These are phyloP conservation scores for Dynastes tityus DNA, from an alignment of 2,888 invertebrate genomes.

Conservation along the genomic window DNA sequence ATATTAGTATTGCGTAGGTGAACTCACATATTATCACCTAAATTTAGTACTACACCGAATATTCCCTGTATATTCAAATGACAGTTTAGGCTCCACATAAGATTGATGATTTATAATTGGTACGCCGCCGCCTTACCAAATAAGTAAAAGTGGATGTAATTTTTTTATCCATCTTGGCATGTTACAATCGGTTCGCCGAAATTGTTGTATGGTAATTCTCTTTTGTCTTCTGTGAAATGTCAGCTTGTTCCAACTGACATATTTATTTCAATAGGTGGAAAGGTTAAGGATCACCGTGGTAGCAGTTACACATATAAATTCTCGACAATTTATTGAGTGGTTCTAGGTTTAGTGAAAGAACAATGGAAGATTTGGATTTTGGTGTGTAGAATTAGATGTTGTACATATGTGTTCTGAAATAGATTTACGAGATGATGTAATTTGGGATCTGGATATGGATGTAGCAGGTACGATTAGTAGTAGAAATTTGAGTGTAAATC, in stretches of 20 bases:
- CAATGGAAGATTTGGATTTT: background rate
- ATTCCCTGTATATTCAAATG: background rate
- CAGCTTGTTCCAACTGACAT: conserved; percentile 37
- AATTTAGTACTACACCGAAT: background rate
- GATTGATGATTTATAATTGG: conserved; percentile 11
- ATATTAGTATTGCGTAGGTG: no score
- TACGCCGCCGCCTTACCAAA: conserved; percentile 4
- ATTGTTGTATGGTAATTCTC: conserved; percentile 41
- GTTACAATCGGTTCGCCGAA: conserved; percentile 19
- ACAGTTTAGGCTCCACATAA: background rate
- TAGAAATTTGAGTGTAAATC: no score
- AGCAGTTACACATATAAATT: background rate
- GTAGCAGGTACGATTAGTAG: background rate
- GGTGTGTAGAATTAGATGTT: conserved; percentile 5
- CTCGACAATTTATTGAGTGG: conserved; percentile 12
- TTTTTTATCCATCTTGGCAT: conserved; percentile 2
- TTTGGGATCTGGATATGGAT: background rate
- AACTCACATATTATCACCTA: background rate
- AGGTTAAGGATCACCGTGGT: conserved; percentile 34
- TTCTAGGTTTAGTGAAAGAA: background rate
- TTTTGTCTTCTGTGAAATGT: conserved; percentile 41
- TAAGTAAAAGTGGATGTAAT: background rate
- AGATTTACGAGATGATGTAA: conserved; percentile 11
- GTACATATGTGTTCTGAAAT: background rate
- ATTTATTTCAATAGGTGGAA: conserved; percentile 38